A percentile compares a stretch with the other conserved stretches of the same genome.
Evolutionary conservation across 2,797 vertebrate species (phyloP).

Genomic region (Argentina silus): DNA sequence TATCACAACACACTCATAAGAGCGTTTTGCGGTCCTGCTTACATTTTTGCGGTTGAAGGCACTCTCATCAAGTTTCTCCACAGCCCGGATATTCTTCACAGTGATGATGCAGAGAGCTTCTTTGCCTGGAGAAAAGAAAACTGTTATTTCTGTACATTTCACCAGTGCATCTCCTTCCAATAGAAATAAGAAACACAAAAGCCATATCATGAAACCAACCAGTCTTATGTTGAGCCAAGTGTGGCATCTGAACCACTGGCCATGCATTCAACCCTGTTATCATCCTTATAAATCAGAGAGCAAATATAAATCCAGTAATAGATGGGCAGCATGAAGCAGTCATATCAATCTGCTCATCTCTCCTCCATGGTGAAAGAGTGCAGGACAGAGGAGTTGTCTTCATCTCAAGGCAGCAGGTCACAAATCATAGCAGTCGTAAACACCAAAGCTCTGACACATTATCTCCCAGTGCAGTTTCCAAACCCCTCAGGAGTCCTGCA

Average conservation of each 20-base stretch:
- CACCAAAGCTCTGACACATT: background rate
- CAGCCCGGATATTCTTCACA: constrained; percentile 92
- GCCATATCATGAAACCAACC: background rate
- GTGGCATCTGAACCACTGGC: background rate
- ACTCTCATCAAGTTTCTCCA: constrained; percentile 96
- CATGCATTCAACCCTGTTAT: background rate
- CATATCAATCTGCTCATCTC: background rate
- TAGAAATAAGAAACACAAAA: background rate
- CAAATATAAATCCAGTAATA: too few relatives aligned
- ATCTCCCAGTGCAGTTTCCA: background rate
- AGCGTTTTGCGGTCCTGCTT: constrained; percentile 58
- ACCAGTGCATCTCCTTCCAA: background rate
- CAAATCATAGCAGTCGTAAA: constrained; percentile 5
- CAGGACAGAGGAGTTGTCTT: constrained; percentile 2
- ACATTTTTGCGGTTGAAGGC: constrained; percentile 98
- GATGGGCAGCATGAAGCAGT: background rate
- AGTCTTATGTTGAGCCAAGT: too few relatives aligned
- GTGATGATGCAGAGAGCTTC: constrained; percentile 88
- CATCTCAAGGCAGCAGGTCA: background rate
- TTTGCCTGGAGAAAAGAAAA: constrained; percentile 82
- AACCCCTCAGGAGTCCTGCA: background rate
- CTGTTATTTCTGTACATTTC: background rate
- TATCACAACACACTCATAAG: background rate
- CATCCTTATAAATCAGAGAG: background rate
- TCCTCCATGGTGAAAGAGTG: background rate